Evolutionary conservation across 2,113 vertebrate species (phyloP), one percentile per base, ranked within the genome.

Genomic region (Prunella himalayana): DNA sequence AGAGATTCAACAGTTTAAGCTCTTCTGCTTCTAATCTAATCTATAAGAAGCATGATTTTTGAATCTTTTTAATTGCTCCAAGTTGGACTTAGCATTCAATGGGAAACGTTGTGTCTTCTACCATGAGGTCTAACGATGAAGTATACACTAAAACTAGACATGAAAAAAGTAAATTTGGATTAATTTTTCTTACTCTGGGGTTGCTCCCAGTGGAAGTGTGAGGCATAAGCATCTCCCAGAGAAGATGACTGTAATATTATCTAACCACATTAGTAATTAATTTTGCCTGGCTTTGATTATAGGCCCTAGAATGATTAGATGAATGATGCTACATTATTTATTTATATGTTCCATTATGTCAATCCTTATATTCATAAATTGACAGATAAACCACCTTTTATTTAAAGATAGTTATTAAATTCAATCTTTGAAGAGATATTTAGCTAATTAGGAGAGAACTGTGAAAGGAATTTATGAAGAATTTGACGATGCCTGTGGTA

Each of bases 371-470:
- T 50, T 24, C 37, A 65, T 44, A 64, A 44, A 69, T 19, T 6
- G 24, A 75, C 19, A 50, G 37, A 44, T 79, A 84, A 90, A 50
- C 3, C 44, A 84, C 18, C 18, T 88, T 70, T 82, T 89, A 92
- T 83, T 95, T 59, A 64, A 91, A 80, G 47, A 88, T 10, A 21
- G 39, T 90, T 92, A 87, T 88, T 96, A 94, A 90, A 95, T 77
- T 63, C 79, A 84, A 19, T 69, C 44, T 86, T 73, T 66, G 70
- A 89, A 92, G 50, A 75, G 25, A 92, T 81, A 94, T 83, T 33
- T 89, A 85, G 30, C 63, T 88, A 85, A 95, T 92, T 94, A 95
- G n/a, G 13, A 82, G 77, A 82, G 76, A 86, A 50, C 4, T 49
- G 37, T 92, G 91, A 93, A 90, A 10, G 8, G 47, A 51, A 94